Evolutionary conservation across 2,888 invertebrate species (phyloP).

Genomic region (Eretmocerus hayati): DNA sequence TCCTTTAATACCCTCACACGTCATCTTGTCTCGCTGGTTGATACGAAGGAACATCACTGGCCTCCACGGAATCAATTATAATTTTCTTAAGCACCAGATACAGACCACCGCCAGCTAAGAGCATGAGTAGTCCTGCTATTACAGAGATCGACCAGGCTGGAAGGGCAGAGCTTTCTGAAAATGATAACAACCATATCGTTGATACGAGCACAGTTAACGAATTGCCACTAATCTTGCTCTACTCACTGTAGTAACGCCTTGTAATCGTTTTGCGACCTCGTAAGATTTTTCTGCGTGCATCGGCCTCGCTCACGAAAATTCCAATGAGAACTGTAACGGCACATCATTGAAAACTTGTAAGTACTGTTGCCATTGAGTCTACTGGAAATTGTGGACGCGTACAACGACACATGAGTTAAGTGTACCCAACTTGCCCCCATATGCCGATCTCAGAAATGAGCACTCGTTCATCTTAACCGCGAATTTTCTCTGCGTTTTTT

Average conservation of each 20-base stretch:
- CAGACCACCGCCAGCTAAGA: conserved; percentile 62
- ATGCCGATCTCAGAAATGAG: too few relatives aligned
- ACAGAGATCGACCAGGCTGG: conserved; percentile 74
- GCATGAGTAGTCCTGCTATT: conserved; percentile 62
- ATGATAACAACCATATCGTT: background rate
- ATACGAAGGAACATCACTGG: conserved; percentile 48
- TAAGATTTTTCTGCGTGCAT: conserved; percentile 71
- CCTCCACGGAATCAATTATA: conserved; percentile 54
- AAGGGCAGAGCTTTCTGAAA: conserved; percentile 39
- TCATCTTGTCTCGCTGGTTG: conserved; percentile 54
- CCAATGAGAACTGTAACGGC: conserved; percentile 57
- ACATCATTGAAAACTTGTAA: too few relatives aligned
- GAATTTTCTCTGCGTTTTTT: too few relatives aligned
- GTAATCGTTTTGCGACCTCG: conserved; percentile 73
- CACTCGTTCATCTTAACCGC: too few relatives aligned
- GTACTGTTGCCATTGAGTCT: too few relatives aligned
- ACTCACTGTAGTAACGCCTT: conserved; percentile 73
- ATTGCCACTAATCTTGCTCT: too few relatives aligned
- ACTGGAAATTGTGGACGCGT: too few relatives aligned
- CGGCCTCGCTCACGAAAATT: conserved; percentile 62
- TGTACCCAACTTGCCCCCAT: too few relatives aligned
- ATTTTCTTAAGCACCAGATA: conserved; percentile 64
- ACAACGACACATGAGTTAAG: too few relatives aligned
- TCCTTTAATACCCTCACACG: too few relatives aligned
- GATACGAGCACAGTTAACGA: too few relatives aligned